These are phyloP conservation scores for Cataglyphis altisquamis DNA, from an alignment of 2,888 invertebrate species.

Conservation along the genomic window DNA sequence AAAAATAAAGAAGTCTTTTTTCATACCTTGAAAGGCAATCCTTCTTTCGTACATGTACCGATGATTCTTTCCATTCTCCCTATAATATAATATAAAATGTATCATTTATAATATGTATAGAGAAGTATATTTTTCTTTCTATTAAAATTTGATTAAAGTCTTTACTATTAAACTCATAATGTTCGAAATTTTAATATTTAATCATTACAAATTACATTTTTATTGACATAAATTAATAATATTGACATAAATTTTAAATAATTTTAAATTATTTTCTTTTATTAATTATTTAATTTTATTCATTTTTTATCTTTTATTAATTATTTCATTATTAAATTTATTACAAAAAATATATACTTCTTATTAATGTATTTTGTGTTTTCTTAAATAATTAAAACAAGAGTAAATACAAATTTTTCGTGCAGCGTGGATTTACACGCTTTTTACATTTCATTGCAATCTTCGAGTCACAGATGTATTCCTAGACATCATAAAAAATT, in stretches of 20 bases:
- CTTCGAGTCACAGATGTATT: not conserved
- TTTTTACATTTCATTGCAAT: not conserved
- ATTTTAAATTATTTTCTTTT: not conserved
- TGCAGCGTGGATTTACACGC: not conserved
- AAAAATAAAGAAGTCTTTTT: constrained; percentile 13
- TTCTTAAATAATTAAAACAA: not conserved
- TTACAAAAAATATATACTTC: not conserved
- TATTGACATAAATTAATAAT: not conserved
- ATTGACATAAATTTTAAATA: not conserved
- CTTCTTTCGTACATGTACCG: not conserved
- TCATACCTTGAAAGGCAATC: constrained; percentile 1
- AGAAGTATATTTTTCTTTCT: not conserved
- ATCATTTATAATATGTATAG: not conserved
- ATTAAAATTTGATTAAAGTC: not conserved
- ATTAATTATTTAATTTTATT: too few species aligned
- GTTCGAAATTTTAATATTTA: not conserved
- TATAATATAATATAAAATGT: not conserved
- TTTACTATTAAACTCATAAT: not conserved
- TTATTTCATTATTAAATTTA: not conserved
- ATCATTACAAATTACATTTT: not conserved
- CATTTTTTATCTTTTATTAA: too few species aligned
- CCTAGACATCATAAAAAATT: constrained; percentile 6
- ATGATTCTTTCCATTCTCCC: not conserved
- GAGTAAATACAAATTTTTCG: not conserved
- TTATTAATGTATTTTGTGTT: not conserved